Base-by-base conservation (phyloP, 2,797 vertebrate genomes). In the Adelosebastes latens region DNA sequence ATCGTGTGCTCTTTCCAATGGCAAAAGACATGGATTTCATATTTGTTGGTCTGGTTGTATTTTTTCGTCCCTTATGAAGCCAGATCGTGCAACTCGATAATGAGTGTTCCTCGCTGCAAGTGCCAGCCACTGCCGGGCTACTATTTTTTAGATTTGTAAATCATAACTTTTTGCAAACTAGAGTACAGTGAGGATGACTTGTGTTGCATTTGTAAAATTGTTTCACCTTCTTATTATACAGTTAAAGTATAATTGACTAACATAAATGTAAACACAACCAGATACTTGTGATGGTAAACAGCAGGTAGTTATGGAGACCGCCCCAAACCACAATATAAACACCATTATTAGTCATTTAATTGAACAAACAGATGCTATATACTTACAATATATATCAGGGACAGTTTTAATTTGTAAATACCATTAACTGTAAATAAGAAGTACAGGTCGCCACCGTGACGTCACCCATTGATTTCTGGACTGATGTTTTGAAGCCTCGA, bases 11-110 rank as follows among this genome's bases (percentile, higher is more conserved):
- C 14, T 72, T 78, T 77, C 14, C 27, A 64, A 39, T 69, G 7
- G 52, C 52, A n/a, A 66, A 78, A 32, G 34, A 77, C 32, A 53
- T 31, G 22, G 46, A 58, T 78, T 76, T 78, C 34, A 18, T 32
- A 36, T 77, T 29, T 62, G 16, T 42, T 72, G 39, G 60, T 56
- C 20, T 25, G 24, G 10, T 70, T 71, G 27, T 25, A 53, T 80
- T 71, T 53, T 60, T 72, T 53, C 14, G 56, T 22, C n/a, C 36
- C 22, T 58, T 61, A 12, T 36, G n/a, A 34, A 53, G 58, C 27
- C 52, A 63, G 22, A 63, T 42, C 0, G 2, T 12, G 27, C 16
- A 29, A 66, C 31, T 42, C 7, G 1, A 13, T 52, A 46, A 58
- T 73, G 72, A 73, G 31, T 46, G 60, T 58, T 69, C 56, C 20